phyloP scores from a whole-genome alignment of 2,888 invertebrate species.

The Formica aserva region DNA sequence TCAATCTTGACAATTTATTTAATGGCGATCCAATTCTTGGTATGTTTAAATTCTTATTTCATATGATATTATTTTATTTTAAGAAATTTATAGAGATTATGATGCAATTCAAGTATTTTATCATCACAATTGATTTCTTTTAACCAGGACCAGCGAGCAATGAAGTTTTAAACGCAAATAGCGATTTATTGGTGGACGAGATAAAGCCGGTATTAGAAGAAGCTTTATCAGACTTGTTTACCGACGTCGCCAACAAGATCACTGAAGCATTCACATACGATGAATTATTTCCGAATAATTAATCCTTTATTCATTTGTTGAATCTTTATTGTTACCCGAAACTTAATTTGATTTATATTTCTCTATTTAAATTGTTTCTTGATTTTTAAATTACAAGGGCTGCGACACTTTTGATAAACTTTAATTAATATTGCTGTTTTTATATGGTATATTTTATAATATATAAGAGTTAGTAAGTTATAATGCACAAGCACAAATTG shows the following conservation, averaged over 20 bases:
- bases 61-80: neutral
- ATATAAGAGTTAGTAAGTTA: neutral
- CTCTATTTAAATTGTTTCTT: neutral
- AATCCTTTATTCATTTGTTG: neutral
- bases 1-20: slow-evolving; percentile 90
- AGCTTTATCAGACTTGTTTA: slow-evolving; percentile 89
- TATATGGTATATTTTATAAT: neutral
- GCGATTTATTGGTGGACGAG: slow-evolving; percentile 89
- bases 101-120: neutral
- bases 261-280: slow-evolving; percentile 90
- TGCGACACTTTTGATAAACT: neutral
- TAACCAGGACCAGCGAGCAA: slow-evolving; percentile 89
- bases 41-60: slow-evolving; percentile 70
- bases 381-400: neutral
- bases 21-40: slow-evolving; percentile 89
- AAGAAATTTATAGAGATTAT: neutral
- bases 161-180: slow-evolving; percentile 90
- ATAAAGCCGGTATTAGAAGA: slow-evolving; percentile 89
- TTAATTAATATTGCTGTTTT: neutral
- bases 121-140: neutral
- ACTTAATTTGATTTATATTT: neutral
- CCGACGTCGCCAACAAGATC: slow-evolving; percentile 90
- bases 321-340: neutral
- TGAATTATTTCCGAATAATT: slow-evolving; percentile 88
- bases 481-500: neutral